Evolutionary conservation across 2,888 invertebrate genomes (phyloP), one percentile per base, ranked within the genome.

Genomic region (Rhagonycha fulva): DNA sequence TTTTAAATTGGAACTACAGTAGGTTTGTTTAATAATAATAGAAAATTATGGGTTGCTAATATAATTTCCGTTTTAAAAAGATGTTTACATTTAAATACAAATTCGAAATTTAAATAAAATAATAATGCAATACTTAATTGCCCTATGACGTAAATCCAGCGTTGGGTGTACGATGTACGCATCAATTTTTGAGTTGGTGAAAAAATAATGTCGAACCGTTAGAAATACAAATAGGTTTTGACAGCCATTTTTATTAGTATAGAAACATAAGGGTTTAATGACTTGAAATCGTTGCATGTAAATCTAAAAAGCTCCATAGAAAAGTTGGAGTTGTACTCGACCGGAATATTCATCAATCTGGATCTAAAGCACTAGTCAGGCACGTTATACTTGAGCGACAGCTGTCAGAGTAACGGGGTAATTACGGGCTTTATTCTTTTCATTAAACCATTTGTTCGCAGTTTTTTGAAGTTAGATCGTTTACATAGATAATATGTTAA

Each of bases 331-430:
- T 62, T 77, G 73, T 68, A 71, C 74, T 76, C 71, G 68, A 74
- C 63, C 74, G 74, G 71, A 74, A 77, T 77, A 76, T 76, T 76
- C 76, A 76, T 76, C 74, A 76, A 76, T 77, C 72, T 77, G 77
- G 72, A 75, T 75, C 68, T 75, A 77, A 77, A 74, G 69, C 71
- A 72, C 74, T 69, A 77, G 74, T 77, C 72, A 72, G 63, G 72
- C 74, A 74, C 73, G 73, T 73, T 76, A 73, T 73, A 73, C 70
- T 76, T 76, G 76, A 71, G 77, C 66, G 74, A 75, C 77, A 77
- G 74, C 77, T 77, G 77, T 75, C 77, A 74, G 74, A 75, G 47
- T 75, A 74, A 77, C 71, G 74, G 66, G 74, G 75, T 72, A 77
- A 77, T 77, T 77, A 77, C 74, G 72, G 72, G 71, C 77, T 77